Percentiles rank a stretch among this genome's conserved stretches.
Conservation (phyloP, 1,140 invertebrate genomes). For the Belonocnema kinseyi region DNA sequence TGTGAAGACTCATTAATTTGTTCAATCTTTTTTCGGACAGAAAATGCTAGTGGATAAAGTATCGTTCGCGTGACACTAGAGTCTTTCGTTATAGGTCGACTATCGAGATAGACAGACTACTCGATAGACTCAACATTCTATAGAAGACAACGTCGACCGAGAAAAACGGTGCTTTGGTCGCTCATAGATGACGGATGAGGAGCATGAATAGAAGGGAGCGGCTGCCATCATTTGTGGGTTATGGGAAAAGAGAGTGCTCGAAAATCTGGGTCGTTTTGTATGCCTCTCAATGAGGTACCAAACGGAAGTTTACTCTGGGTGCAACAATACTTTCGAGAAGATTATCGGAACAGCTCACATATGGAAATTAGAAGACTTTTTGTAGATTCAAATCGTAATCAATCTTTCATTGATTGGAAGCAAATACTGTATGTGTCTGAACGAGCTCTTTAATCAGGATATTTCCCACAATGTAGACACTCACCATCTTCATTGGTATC, state of each 20-base stretch:
- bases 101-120: too few species aligned
- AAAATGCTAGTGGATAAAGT: too few species aligned
- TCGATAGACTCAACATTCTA: not conserved
- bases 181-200: slow-evolving; percentile 28
- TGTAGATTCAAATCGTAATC: not conserved
- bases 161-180: slow-evolving; percentile 27
- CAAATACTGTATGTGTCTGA: too few species aligned
- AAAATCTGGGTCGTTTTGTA: slow-evolving; percentile 29
- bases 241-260: slow-evolving; percentile 27
- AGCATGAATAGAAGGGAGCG: slow-evolving; percentile 23
- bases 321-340: slow-evolving; percentile 12
- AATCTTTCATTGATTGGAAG: too few species aligned
- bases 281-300: not conserved
- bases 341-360: not conserved
- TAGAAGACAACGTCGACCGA: slow-evolving; percentile 13
- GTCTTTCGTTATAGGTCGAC: too few species aligned
- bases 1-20: too few species aligned
- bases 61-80: too few species aligned
- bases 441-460: too few species aligned
- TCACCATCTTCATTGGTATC: too few species aligned
- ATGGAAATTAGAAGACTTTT: not conserved
- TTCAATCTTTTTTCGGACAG: too few species aligned
- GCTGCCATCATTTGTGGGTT: slow-evolving; percentile 28
- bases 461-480: too few species aligned
- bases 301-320: slow-evolving; percentile 4